Conservation (phyloP, 1,140 invertebrate genomes). For the Drosophila auraria region DNA sequence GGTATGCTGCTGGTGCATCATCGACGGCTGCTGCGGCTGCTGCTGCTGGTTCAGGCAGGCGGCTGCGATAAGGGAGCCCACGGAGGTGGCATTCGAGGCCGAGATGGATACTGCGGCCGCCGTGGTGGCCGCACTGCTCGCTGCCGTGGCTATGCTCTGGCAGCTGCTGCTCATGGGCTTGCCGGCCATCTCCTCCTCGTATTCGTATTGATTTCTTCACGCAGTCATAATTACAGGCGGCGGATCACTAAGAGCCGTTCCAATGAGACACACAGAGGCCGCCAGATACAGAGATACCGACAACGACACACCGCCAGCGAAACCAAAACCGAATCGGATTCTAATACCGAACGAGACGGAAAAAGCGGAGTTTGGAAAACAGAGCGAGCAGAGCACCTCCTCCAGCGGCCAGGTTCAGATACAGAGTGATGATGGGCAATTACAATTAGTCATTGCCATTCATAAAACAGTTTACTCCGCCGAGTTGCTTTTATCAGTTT, state of each 20-base stretch:
- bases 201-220: conserved; percentile 80
- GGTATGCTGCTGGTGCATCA: conserved; percentile 26
- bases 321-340: conserved; percentile 4
- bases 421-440: conserved; percentile 38
- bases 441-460: conserved; percentile 66
- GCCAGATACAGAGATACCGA: conserved; percentile 56
- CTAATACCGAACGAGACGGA: conserved; percentile 6
- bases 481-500: conserved; percentile 56
- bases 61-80: conserved; percentile 71
- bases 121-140: conserved; percentile 65
- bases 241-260: conserved; percentile 29
- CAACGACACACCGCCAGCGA: conserved; percentile 12
- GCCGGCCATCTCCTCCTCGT: conserved; percentile 52
- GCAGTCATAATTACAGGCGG: conserved; percentile 63
- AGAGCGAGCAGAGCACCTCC: conserved; percentile 6
- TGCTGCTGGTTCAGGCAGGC: conserved; percentile 55
- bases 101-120: conserved; percentile 68
- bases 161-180: conserved; percentile 81
- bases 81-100: conserved; percentile 73
- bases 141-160: conserved; percentile 77
- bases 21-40: conserved; percentile 12
- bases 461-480: conserved; percentile 40
- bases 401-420: conserved; percentile 24
- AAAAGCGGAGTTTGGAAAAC: background rate
- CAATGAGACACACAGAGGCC: conserved; percentile 21